Percentiles rank a stretch among this genome's conserved stretches.
Evolutionary conservation across 2,113 vertebrate species (phyloP).

Genomic region (Theristicus caerulescens): DNA sequence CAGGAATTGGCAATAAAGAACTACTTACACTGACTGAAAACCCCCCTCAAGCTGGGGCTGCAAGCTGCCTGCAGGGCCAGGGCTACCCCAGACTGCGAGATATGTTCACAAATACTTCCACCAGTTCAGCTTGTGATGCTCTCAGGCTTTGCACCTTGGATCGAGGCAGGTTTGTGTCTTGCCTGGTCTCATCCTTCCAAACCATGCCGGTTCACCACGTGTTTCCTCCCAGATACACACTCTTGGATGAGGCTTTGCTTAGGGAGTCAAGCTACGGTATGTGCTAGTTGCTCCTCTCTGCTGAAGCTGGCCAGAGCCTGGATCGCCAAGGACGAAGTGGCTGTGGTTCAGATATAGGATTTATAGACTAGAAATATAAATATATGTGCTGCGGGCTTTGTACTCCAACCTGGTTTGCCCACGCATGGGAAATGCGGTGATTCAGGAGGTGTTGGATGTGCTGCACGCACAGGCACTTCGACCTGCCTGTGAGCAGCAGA

Average conservation of each 20-base stretch:
- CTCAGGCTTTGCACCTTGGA: background rate
- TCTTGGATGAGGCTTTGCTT: background rate
- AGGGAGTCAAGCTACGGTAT: background rate
- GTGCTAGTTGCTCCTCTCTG: background rate
- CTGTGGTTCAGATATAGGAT: background rate
- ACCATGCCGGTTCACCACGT: fast-evolving
- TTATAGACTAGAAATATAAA: background rate
- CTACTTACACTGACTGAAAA: background rate
- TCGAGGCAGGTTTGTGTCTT: background rate
- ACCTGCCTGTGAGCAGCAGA: fast-evolving
- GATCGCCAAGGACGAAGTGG: background rate
- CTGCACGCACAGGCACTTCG: fast-evolving
- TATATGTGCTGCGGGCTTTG: background rate
- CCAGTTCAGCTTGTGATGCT: background rate
- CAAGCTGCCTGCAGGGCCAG: background rate
- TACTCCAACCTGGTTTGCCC: background rate
- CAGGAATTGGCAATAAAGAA: background rate
- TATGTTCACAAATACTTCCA: background rate
- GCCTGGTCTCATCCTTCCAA: background rate
- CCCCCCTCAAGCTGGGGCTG: background rate
- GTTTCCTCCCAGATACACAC: background rate
- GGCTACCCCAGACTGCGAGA: background rate
- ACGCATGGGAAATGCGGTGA: fast-evolving
- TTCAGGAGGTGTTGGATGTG: fast-evolving
- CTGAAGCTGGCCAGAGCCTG: background rate